Base-by-base conservation (phyloP, 2,888 invertebrate species). In the Anthoptus insignis region DNA sequence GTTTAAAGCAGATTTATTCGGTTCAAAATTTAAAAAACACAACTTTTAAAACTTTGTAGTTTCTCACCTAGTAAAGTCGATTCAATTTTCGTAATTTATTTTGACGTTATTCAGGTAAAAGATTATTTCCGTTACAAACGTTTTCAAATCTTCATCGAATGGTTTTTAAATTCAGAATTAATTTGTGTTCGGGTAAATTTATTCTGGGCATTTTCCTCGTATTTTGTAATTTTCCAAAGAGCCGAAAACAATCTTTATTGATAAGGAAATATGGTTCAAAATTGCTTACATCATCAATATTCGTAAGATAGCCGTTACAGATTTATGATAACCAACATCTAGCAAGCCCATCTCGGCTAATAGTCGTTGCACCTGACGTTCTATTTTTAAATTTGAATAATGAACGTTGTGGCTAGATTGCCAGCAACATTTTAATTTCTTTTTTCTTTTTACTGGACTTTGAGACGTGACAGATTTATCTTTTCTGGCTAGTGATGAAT, bases 321-420 rank as follows among this genome's bases (percentile, higher is more conserved):
- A 59, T 59, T 59, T 52, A 59, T 59, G 59, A 59, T 59, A 59
- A 59, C 39, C 52, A 52, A 39, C 50, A 52, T 59, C 59, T 42
- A 52, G 24, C 59, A 34, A 37, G 24, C 39, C 27, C 32, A 63
- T 63, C 63, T 49, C 54, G 63, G 63, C 47, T 63, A 63, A 56
- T 56, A 54, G 63, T 39, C 56, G 14, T 16, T 63, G 54, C 56
- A 63, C 63, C 63, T 63, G 63, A 63, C 63, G 49, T 63, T 63
- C 56, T 63, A 63, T 63, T 63, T 63, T 63, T 63, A 56, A 63
- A 52, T 63, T 63, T 63, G 63, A 63, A 56, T 63, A 63, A 63
- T 63, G 63, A 63, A 59, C 59, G 24, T 14, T 56, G 32, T 39
- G 29, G 53, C 63, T 27, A n/a, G 34, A 27, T 54, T 54, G 47